These are phyloP conservation scores for Eleginops maclovinus DNA, from an alignment of 2,113 vertebrate species.

Conservation along the genomic window DNA sequence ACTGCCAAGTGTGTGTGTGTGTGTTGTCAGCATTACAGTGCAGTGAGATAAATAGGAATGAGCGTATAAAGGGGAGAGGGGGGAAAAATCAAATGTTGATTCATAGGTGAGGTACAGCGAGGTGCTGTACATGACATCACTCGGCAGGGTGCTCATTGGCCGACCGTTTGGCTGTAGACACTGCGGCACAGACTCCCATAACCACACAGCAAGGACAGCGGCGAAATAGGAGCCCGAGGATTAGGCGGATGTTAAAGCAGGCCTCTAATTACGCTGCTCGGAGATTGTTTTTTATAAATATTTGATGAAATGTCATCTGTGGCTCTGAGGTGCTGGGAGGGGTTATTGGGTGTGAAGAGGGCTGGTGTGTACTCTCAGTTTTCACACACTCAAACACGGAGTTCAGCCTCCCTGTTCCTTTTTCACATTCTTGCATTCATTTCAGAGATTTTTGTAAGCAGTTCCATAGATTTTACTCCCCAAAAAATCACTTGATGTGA, in stretches of 20 bases:
- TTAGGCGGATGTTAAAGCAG: conserved; percentile 74
- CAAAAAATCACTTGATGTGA: no score
- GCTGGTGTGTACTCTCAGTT: conserved; percentile 6
- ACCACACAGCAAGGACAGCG: conserved; percentile 49
- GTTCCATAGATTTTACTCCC: background rate
- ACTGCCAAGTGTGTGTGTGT: conserved; percentile 46
- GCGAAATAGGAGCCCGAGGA: conserved; percentile 73
- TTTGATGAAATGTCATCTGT: conserved; percentile 87
- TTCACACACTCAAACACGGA: conserved; percentile 19
- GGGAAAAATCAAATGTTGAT: conserved; percentile 50
- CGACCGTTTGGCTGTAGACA: conserved; percentile 30
- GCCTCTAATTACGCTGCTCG: conserved; percentile 84
- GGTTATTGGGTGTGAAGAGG: conserved; percentile 6
- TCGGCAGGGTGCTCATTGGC: conserved; percentile 35
- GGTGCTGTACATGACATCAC: conserved; percentile 49
- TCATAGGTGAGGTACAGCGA: conserved; percentile 47
- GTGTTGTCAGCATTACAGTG: conserved; percentile 54
- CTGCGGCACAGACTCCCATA: conserved; percentile 46
- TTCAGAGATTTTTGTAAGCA: background rate
- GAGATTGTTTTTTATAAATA: conserved; percentile 89
- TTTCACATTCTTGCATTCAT: background rate
- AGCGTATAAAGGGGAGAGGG: conserved; percentile 35
- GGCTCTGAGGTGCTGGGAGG: conserved; percentile 67
- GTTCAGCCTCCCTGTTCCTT: background rate
- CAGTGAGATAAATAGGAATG: conserved; percentile 60